A percentile compares a stretch with the other conserved stretches of the same genome.
These are phyloP conservation scores for Brachionus paranguensis DNA, from an alignment of 1,140 invertebrate genomes.

Conservation along the genomic window DNA sequence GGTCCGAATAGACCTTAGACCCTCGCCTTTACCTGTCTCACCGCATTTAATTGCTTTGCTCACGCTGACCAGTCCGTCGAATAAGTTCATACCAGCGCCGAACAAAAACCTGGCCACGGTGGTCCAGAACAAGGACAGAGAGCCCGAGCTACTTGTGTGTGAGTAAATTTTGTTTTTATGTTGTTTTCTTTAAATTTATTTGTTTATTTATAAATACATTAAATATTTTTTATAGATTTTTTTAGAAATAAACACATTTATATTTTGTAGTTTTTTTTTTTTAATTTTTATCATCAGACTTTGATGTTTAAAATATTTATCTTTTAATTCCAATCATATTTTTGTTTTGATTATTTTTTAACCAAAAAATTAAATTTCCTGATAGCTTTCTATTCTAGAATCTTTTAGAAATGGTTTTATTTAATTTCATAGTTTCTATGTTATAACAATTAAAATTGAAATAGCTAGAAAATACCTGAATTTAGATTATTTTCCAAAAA, in stretches of 20 bases:
- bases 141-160: not conserved
- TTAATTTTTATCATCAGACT: too few relatives aligned
- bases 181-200: not conserved
- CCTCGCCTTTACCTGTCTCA: not conserved
- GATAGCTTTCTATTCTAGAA: too few relatives aligned
- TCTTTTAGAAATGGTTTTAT: too few relatives aligned
- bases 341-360: too few relatives aligned
- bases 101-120: not conserved
- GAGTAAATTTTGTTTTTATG: not conserved
- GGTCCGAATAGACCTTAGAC: not conserved
- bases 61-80: not conserved
- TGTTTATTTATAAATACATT: not conserved
- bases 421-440: too few relatives aligned
- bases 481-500: too few relatives aligned
- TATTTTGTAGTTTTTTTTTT: too few relatives aligned
- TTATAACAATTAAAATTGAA: not conserved
- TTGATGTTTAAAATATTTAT: too few relatives aligned
- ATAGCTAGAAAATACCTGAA: not conserved
- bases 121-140: not conserved
- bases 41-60: constrained; percentile 14
- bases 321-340: too few relatives aligned
- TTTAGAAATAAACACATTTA: not conserved
- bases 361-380: too few relatives aligned
- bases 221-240: not conserved
- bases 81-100: not conserved